Evolutionary conservation across 2,888 invertebrate genomes (phyloP).

Genomic region (Drosophila greeni): DNA sequence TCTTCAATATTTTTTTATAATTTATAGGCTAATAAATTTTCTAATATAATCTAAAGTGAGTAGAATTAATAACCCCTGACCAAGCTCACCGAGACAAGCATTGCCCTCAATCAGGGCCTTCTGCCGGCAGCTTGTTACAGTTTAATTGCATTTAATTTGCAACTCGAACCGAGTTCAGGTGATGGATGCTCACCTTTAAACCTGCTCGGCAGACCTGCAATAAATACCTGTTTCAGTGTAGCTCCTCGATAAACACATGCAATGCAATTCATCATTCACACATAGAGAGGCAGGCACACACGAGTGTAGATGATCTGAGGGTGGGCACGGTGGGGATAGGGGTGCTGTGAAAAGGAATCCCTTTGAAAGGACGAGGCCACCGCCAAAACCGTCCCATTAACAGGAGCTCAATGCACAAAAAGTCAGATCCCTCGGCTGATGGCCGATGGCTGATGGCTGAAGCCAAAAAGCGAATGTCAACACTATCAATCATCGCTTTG

Average conservation of each 20-base stretch:
- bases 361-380: conserved; percentile 35
- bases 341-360: conserved; percentile 9
- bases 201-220: conserved; percentile 47
- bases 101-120: conserved; percentile 1
- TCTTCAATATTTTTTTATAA: background rate
- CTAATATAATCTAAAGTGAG: background rate
- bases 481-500: conserved; percentile 74
- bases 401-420: conserved; percentile 69
- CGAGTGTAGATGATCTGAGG: conserved; percentile 14
- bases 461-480: conserved; percentile 74
- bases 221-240: conserved; percentile 57
- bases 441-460: conserved; percentile 44
- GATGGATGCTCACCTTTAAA: conserved; percentile 59
- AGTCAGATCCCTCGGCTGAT: conserved; percentile 31
- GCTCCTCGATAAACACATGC: conserved; percentile 48
- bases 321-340: background rate
- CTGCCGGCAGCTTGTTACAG: conserved; percentile 3
- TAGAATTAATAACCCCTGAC: background rate
- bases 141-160: conserved; percentile 35
- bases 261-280: conserved; percentile 69
- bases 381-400: conserved; percentile 67
- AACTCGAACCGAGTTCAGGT: conserved; percentile 21
- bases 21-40: background rate
- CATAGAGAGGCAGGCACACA: conserved; percentile 28
- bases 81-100: background rate